phyloP scores from a whole-genome alignment of 2,797 vertebrate species.

The Betta splendens region DNA sequence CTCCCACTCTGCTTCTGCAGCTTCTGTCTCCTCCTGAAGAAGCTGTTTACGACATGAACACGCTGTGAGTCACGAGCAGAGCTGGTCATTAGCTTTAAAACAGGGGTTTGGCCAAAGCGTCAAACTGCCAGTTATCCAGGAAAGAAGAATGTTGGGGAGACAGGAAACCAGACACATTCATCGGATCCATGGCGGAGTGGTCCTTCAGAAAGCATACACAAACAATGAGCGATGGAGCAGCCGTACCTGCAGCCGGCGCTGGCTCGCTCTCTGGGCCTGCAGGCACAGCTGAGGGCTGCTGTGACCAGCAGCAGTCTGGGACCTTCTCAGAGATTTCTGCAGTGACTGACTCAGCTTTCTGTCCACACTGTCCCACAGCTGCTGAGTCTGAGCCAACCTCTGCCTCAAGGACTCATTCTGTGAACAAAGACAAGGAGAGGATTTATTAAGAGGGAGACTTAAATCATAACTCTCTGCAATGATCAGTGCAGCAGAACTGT shows the following conservation, averaged over 20 bases:
- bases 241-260: constrained; percentile 85
- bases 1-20: constrained; percentile 75
- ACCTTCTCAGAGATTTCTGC: constrained; percentile 63
- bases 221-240: too few species aligned
- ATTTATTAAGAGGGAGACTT: too few species aligned
- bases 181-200: too few species aligned
- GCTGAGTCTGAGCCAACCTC: constrained; percentile 64
- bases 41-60: constrained; percentile 63
- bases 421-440: not conserved
- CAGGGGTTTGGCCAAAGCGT: too few species aligned
- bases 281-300: constrained; percentile 65
- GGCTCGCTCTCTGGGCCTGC: constrained; percentile 71
- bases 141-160: too few species aligned
- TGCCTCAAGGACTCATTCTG: constrained; percentile 72
- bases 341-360: constrained; percentile 64
- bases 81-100: too few species aligned
- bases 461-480: not conserved
- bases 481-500: too few species aligned
- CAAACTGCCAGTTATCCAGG: too few species aligned
- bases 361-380: constrained; percentile 79
- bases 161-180: too few species aligned
- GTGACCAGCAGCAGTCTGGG: constrained; percentile 73
- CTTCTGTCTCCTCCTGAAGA: constrained; percentile 79
- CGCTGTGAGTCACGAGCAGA: not conserved
- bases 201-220: too few species aligned